These are phyloP conservation scores for Peromyscus californicus DNA, from an alignment of 2,113 vertebrate species.

Conservation along the genomic window DNA sequence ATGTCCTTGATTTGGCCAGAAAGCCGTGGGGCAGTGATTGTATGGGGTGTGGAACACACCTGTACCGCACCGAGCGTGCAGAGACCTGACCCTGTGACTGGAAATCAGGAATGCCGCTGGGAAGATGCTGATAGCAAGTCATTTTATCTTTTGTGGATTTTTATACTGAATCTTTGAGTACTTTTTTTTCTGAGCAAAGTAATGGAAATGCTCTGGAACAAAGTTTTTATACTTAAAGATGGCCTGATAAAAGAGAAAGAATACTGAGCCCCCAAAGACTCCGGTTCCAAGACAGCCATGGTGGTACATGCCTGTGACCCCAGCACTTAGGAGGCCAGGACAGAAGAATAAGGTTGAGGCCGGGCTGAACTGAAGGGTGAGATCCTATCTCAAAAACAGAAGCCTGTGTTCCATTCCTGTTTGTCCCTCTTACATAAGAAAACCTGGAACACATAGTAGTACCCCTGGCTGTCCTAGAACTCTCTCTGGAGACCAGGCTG, in stretches of 20 bases:
- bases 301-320: neutral
- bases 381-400: neutral
- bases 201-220: conserved; percentile 76
- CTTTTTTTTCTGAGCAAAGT: conserved; percentile 74
- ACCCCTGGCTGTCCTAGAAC: neutral
- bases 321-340: neutral
- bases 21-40: conserved; percentile 73
- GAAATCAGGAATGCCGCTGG: conserved; percentile 34
- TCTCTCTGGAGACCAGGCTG: neutral
- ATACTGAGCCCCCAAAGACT: conserved; percentile 20
- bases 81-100: conserved; percentile 54
- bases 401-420: neutral
- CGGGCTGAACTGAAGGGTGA: neutral
- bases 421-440: neutral
- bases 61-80: neutral
- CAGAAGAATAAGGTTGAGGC: neutral
- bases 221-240: conserved; percentile 43
- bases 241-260: conserved; percentile 1
- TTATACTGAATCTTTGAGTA: conserved; percentile 63
- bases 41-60: conserved; percentile 47
- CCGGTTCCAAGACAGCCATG: neutral
- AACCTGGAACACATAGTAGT: neutral
- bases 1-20: conserved; percentile 70
- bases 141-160: conserved; percentile 83
- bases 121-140: conserved; percentile 71